These are phyloP conservation scores for Phylloscopus whistleri DNA, from an alignment of 2,113 vertebrate genomes.

Conservation along the genomic window DNA sequence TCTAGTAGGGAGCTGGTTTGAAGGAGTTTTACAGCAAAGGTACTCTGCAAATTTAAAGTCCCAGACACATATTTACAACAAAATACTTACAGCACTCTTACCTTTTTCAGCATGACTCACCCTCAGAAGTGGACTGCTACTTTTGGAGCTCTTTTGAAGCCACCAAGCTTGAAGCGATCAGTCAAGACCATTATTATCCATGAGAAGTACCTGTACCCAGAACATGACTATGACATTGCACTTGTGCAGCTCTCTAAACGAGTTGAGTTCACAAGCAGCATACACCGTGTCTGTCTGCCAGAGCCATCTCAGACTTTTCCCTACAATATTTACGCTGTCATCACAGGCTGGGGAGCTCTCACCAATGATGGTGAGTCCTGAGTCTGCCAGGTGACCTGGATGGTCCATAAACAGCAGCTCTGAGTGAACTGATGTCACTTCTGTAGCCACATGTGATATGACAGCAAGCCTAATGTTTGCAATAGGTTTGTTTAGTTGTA, in stretches of 20 bases:
- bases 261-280: constrained; percentile 70
- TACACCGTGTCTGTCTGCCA: constrained; percentile 85
- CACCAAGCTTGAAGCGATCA: constrained; percentile 54
- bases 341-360: constrained; percentile 88
- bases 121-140: constrained; percentile 80
- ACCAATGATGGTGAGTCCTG: constrained; percentile 66
- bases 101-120: constrained; percentile 66
- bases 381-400: not conserved
- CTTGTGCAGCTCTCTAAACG: constrained; percentile 82
- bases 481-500: not conserved
- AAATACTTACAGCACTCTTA: constrained; percentile 7
- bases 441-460: not conserved
- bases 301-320: constrained; percentile 73
- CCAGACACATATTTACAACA: not conserved
- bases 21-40: not conserved
- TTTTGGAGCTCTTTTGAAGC: constrained; percentile 78
- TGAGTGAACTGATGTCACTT: not conserved
- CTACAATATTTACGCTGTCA: constrained; percentile 60
- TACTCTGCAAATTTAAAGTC: not conserved
- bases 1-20: not conserved
- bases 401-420: not conserved
- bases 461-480: not conserved
- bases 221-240: constrained; percentile 85
- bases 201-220: constrained; percentile 76
- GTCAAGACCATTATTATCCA: constrained; percentile 83